Percentiles rank a stretch among this genome's conserved stretches.
Evolutionary conservation across 2,797 vertebrate species (phyloP).

Genomic region (Enteromius fasciolatus): DNA sequence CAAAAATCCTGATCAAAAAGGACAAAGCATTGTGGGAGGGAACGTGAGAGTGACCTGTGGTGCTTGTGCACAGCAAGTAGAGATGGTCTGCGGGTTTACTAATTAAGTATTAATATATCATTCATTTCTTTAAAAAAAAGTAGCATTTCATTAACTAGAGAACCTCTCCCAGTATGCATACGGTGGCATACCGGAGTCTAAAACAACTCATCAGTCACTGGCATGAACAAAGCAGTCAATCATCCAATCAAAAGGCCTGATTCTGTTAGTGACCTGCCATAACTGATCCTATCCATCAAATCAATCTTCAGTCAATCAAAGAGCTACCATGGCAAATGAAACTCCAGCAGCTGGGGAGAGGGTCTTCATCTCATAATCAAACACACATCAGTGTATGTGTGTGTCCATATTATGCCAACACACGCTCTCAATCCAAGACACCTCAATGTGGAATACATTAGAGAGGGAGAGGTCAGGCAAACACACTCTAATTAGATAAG

Average conservation of each 20-base stretch:
- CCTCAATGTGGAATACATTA: slow-evolving; percentile 43
- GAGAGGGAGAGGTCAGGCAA: slow-evolving; percentile 44
- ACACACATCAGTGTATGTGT: neutral
- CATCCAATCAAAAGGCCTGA: slow-evolving; percentile 35
- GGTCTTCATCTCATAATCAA: slow-evolving; percentile 31
- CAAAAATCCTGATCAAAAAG: neutral
- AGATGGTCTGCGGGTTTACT: slow-evolving; percentile 31
- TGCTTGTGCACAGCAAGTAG: slow-evolving; percentile 4
- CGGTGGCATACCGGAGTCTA: neutral
- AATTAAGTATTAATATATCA: no score
- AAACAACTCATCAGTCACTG: slow-evolving; percentile 34
- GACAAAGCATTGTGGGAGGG: slow-evolving; percentile 13
- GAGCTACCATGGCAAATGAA: slow-evolving; percentile 22
- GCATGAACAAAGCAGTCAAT: slow-evolving; percentile 40
- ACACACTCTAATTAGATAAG: slow-evolving; percentile 46
- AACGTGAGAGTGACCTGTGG: slow-evolving; percentile 9
- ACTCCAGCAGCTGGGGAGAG: neutral
- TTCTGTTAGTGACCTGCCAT: slow-evolving; percentile 32
- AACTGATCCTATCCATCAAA: slow-evolving; percentile 38
- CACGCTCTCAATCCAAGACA: slow-evolving; percentile 38
- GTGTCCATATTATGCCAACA: slow-evolving; percentile 29
- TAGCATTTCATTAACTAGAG: no score
- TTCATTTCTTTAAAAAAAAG: no score
- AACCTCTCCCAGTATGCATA: neutral
- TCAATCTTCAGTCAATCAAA: slow-evolving; percentile 40